Percentiles rank a stretch among this genome's conserved stretches.
Evolutionary conservation across 2,797 vertebrate genomes (phyloP).

Genomic region (Chaenodraco wilsoni): DNA sequence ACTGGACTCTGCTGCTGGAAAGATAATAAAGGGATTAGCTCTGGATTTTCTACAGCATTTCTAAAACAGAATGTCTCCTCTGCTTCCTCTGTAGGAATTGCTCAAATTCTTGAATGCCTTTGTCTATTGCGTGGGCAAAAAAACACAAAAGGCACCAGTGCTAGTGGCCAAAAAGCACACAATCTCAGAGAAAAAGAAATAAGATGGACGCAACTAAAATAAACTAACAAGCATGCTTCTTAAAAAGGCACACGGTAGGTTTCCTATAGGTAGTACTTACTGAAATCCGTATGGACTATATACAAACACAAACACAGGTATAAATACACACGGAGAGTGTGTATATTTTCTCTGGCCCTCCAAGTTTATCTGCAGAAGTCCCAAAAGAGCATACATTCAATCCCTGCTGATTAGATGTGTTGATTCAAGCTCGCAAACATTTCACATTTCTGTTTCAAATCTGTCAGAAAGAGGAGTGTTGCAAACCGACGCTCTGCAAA

Average conservation of each 20-base stretch:
- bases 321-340: constrained; percentile 47
- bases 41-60: constrained; percentile 88
- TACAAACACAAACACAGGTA: constrained; percentile 57
- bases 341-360: constrained; percentile 67
- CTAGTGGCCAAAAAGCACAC: constrained; percentile 42
- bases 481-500: constrained; percentile 42
- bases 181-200: constrained; percentile 36
- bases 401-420: constrained; percentile 67
- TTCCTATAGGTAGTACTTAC: constrained; percentile 38
- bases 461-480: constrained; percentile 44
- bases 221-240: constrained; percentile 9
- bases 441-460: constrained; percentile 70
- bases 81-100: constrained; percentile 92
- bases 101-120: constrained; percentile 90
- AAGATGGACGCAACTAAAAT: constrained; percentile 18
- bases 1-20: constrained; percentile 92
- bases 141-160: constrained; percentile 58
- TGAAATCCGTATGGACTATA: constrained; percentile 40
- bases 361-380: constrained; percentile 69
- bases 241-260: constrained; percentile 15
- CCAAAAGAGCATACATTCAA: constrained; percentile 63
- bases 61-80: constrained; percentile 96
- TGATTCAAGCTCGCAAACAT: constrained; percentile 68
- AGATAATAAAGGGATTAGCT: constrained; percentile 95
- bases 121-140: constrained; percentile 87